A percentile compares a stretch with the other conserved stretches of the same genome.
These are phyloP conservation scores for Microchrysa polita DNA, from an alignment of 2,888 invertebrate species.

Conservation along the genomic window DNA sequence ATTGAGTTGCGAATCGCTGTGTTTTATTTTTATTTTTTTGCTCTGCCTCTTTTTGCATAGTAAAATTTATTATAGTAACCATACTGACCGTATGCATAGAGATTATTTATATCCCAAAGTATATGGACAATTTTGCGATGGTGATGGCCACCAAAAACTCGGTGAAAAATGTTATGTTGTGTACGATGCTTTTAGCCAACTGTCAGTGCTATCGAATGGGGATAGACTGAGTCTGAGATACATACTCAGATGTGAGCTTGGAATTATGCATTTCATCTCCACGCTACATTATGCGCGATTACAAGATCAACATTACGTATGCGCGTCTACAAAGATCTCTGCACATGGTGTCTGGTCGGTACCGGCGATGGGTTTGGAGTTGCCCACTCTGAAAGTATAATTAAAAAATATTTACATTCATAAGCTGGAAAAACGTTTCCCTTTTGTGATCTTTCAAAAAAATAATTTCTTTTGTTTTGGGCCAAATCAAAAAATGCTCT, in stretches of 20 bases:
- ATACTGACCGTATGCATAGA: too few species aligned
- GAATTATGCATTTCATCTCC: conserved; percentile 20
- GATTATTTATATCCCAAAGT: too few species aligned
- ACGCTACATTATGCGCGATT: conserved; percentile 37
- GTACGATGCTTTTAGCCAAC: neutral
- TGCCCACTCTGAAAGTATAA: neutral
- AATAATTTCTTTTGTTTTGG: too few species aligned
- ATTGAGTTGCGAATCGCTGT: conserved; percentile 1
- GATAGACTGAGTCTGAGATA: neutral
- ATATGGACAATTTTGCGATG: too few species aligned
- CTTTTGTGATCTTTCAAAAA: too few species aligned
- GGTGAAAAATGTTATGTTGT: neutral
- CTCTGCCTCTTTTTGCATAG: conserved; percentile 9
- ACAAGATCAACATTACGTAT: conserved; percentile 42
- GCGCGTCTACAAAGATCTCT: too few species aligned
- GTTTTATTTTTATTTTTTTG: too few species aligned
- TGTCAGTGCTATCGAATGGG: conserved; percentile 20
- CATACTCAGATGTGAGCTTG: neutral
- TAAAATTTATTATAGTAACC: neutral
- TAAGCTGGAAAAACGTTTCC: too few species aligned
- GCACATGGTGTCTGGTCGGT: neutral
- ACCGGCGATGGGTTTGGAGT: neutral
- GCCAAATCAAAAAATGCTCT: too few species aligned
- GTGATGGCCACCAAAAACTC: conserved; percentile 12
- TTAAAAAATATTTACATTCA: too few species aligned